Conservation (phyloP, 2,113 vertebrate species). For the Tragulus kanchil region DNA sequence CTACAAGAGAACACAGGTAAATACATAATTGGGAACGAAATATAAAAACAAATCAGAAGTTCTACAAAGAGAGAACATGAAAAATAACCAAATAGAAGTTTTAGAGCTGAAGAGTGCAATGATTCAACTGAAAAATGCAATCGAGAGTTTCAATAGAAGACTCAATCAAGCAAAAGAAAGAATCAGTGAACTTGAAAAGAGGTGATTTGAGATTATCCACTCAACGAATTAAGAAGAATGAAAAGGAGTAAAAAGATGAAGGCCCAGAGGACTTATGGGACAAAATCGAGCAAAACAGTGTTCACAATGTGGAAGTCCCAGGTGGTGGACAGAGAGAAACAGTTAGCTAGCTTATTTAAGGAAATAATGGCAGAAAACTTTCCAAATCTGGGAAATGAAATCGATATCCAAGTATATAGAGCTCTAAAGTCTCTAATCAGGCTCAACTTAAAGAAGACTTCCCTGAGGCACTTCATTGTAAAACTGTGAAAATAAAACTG, state of each 20-base stretch:
- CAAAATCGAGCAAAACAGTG: background rate
- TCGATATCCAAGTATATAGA: background rate
- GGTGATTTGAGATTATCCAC: background rate
- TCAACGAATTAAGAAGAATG: background rate
- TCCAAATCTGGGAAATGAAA: background rate
- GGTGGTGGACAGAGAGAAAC: background rate
- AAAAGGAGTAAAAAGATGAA: background rate
- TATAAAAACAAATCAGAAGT: background rate
- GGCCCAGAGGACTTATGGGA: background rate
- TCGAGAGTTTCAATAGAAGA: background rate
- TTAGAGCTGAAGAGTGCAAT: background rate
- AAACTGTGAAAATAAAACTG: no score
- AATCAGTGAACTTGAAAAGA: background rate
- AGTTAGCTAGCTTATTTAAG: background rate
- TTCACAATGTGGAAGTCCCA: background rate
- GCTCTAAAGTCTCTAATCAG: background rate
- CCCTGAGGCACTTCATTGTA: background rate
- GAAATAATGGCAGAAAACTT: background rate
- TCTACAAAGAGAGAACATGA: background rate
- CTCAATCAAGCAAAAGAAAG: background rate
- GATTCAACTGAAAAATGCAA: background rate
- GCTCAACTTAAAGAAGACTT: background rate
- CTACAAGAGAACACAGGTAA: background rate
- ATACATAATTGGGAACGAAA: background rate
- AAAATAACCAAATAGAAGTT: background rate